Percentiles rank a stretch among this genome's conserved stretches.
Conservation (phyloP, 2,113 vertebrate genomes). For the Ovis canadensis region DNA sequence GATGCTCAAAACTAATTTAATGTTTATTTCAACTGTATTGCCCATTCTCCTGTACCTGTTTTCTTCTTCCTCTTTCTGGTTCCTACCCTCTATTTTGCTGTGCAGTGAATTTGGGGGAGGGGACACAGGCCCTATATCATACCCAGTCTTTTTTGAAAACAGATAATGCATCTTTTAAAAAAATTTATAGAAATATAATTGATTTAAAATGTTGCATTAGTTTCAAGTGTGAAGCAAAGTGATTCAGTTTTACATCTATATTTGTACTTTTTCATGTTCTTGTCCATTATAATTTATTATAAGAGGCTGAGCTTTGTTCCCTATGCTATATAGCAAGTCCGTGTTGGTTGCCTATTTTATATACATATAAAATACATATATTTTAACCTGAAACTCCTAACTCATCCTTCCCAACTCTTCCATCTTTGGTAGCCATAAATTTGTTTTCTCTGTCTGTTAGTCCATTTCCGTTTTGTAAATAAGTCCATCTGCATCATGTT, state of each 20-base stretch:
- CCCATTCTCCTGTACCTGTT: accelerated
- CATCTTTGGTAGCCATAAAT: background rate
- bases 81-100: background rate
- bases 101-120: too few species aligned
- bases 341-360: background rate
- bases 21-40: accelerated
- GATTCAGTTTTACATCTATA: too few species aligned
- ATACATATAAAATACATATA: background rate
- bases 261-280: background rate
- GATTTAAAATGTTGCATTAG: background rate
- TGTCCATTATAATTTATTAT: background rate
- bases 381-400: background rate
- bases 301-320: background rate
- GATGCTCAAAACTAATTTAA: background rate
- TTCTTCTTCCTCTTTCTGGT: background rate
- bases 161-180: background rate
- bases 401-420: background rate
- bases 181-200: background rate
- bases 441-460: background rate
- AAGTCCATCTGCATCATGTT: background rate
- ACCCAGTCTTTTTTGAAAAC: background rate
- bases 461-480: background rate
- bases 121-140: accelerated
- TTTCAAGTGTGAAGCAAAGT: background rate
- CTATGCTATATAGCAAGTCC: background rate